phyloP scores from a whole-genome alignment of 92 coral and sea anemone genomes.

The Porites rus region DNA sequence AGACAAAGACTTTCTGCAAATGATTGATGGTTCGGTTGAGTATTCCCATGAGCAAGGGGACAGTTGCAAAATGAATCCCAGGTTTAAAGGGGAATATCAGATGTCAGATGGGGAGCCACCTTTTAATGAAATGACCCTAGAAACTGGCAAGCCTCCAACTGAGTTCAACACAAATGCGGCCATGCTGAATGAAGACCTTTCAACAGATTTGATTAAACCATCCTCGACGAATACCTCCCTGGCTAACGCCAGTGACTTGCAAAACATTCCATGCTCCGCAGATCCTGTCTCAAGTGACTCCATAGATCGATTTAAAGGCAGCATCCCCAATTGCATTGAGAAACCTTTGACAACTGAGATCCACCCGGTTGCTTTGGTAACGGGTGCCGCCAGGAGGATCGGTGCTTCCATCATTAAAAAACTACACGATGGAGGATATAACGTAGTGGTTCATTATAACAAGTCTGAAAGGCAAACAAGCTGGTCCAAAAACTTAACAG shows the following conservation, averaged over 20 bases:
- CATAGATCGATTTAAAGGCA: no score
- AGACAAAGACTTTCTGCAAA: neutral
- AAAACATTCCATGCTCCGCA: no score
- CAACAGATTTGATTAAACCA: no score
- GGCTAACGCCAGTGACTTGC: no score
- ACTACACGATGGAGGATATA: slow-evolving; percentile 66
- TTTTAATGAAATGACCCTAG: no score
- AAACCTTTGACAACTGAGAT: neutral
- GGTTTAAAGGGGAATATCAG: neutral
- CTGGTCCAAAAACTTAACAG: slow-evolving; percentile 66
- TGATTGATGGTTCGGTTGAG: neutral
- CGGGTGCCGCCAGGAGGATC: slow-evolving; percentile 79
- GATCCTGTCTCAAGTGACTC: no score
- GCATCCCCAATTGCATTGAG: neutral
- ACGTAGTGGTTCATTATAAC: slow-evolving; percentile 71
- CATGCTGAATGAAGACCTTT: no score
- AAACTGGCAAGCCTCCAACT: no score
- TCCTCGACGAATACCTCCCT: no score
- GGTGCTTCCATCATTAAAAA: slow-evolving; percentile 67
- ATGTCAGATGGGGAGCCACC: no score
- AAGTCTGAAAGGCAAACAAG: slow-evolving; percentile 35
- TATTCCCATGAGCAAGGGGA: neutral
- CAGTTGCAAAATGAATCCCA: neutral
- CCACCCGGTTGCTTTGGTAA: slow-evolving; percentile 71
- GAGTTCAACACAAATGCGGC: no score